phyloP scores from a whole-genome alignment of 2,113 vertebrate genomes.

The Mustela lutreola region DNA sequence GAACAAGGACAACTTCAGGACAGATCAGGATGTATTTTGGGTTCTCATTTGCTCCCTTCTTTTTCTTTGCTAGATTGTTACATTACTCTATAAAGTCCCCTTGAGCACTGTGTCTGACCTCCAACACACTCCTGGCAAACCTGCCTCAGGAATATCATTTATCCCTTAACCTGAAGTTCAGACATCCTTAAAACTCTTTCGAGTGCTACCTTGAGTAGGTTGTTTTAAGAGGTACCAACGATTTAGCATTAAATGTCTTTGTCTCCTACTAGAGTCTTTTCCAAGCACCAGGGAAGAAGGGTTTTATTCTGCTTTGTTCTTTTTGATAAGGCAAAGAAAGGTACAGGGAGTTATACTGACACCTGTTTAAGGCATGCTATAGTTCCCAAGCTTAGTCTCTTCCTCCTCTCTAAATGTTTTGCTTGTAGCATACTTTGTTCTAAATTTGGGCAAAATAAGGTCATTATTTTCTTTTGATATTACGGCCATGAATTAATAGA shows the following conservation, averaged over 20 bases:
- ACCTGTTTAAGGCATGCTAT: background rate
- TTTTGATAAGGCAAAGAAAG: background rate
- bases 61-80: background rate
- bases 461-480: constrained; percentile 36
- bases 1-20: background rate
- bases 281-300: background rate
- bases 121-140: background rate
- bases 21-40: background rate
- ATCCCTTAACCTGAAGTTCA: background rate
- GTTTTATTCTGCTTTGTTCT: background rate
- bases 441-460: background rate
- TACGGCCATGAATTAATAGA: background rate
- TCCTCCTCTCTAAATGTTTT: background rate
- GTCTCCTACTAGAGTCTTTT: constrained; percentile 21
- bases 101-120: background rate
- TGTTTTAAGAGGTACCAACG: background rate
- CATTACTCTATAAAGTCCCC: background rate
- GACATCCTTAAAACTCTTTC: background rate
- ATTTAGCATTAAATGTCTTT: constrained; percentile 25
- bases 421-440: background rate
- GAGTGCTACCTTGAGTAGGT: background rate
- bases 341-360: background rate
- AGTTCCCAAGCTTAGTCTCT: background rate
- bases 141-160: background rate
- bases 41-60: background rate